A percentile compares a stretch with the other conserved stretches of the same genome.
phyloP scores from a whole-genome alignment of 1,140 invertebrate genomes.

The Galendromus occidentalis region DNA sequence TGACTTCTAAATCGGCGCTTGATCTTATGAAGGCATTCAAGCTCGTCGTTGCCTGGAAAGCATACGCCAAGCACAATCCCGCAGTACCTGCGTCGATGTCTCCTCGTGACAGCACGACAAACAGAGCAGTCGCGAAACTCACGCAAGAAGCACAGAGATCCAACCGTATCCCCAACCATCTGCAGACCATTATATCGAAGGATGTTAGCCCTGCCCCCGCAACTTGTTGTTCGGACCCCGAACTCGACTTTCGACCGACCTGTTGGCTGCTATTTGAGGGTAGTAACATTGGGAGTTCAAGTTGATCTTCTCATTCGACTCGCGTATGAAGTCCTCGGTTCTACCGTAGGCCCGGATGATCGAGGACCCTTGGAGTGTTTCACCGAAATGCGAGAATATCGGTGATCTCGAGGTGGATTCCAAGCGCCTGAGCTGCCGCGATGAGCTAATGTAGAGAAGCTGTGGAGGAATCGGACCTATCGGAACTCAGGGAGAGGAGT shows the following conservation, averaged over 20 bases:
- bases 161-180: slow-evolving; percentile 30
- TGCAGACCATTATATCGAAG: slow-evolving; percentile 29
- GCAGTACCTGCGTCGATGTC: slow-evolving; percentile 30
- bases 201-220: slow-evolving; percentile 32
- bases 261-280: slow-evolving; percentile 62
- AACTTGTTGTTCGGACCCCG: no score
- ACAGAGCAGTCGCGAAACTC: slow-evolving; percentile 28
- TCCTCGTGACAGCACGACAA: slow-evolving; percentile 31
- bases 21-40: not conserved
- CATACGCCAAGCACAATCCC: slow-evolving; percentile 25
- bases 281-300: slow-evolving; percentile 70
- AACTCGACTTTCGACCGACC: no score
- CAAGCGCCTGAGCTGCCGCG: slow-evolving; percentile 34
- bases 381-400: slow-evolving; percentile 37
- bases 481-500: no score
- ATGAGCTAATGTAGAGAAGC: slow-evolving; percentile 33
- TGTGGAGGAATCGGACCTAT: slow-evolving; percentile 23
- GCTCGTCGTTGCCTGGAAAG: not conserved
- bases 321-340: slow-evolving; percentile 34
- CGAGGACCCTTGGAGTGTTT: slow-evolving; percentile 33
- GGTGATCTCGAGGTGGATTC: slow-evolving; percentile 35
- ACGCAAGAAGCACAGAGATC: slow-evolving; percentile 28
- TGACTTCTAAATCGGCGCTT: not conserved
- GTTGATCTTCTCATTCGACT: slow-evolving; percentile 63
- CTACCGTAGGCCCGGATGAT: slow-evolving; percentile 37